Evolutionary conservation across 2,888 invertebrate species (phyloP).

Genomic region (Hirtodrosophila confusa): DNA sequence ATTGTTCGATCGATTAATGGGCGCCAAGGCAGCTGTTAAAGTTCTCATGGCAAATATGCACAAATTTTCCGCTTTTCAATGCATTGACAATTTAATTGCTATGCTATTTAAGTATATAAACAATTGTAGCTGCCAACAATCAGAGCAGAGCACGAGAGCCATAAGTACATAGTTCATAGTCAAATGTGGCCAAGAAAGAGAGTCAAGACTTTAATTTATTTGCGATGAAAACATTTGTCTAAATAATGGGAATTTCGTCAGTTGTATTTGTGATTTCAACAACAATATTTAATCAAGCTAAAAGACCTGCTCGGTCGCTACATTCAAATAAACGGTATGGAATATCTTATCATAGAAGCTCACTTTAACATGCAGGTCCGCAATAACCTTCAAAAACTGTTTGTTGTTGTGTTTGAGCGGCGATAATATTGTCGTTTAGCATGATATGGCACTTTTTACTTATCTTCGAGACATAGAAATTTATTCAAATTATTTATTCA

Average conservation of each 20-base stretch:
- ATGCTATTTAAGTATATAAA: slow-evolving; percentile 34
- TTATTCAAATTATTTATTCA: not conserved
- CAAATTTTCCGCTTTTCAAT: slow-evolving; percentile 18
- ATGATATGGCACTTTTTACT: slow-evolving; percentile 36
- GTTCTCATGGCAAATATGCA: slow-evolving; percentile 24
- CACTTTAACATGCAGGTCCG: slow-evolving; percentile 13
- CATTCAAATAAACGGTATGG: slow-evolving; percentile 24
- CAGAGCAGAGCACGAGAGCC: slow-evolving; percentile 1
- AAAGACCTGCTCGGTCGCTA: slow-evolving; percentile 25
- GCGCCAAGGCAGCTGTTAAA: slow-evolving; percentile 26
- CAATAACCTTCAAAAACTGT: slow-evolving; percentile 35
- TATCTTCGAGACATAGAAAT: not conserved
- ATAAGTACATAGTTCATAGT: slow-evolving; percentile 12
- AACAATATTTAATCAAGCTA: slow-evolving; percentile 67
- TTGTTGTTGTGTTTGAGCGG: slow-evolving; percentile 3
- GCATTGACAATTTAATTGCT: slow-evolving; percentile 6
- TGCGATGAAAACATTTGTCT: slow-evolving; percentile 59
- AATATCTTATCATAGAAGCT: slow-evolving; percentile 48
- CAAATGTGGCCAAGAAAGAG: not conserved
- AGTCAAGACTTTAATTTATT: slow-evolving; percentile 18
- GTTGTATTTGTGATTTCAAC: slow-evolving; percentile 32
- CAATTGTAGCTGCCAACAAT: slow-evolving; percentile 17
- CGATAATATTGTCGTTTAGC: slow-evolving; percentile 30
- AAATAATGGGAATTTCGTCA: slow-evolving; percentile 63
- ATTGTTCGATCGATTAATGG: slow-evolving; percentile 23